Evolutionary conservation across 2,888 invertebrate genomes (phyloP).

Genomic region (Drosophila mercatorum): DNA sequence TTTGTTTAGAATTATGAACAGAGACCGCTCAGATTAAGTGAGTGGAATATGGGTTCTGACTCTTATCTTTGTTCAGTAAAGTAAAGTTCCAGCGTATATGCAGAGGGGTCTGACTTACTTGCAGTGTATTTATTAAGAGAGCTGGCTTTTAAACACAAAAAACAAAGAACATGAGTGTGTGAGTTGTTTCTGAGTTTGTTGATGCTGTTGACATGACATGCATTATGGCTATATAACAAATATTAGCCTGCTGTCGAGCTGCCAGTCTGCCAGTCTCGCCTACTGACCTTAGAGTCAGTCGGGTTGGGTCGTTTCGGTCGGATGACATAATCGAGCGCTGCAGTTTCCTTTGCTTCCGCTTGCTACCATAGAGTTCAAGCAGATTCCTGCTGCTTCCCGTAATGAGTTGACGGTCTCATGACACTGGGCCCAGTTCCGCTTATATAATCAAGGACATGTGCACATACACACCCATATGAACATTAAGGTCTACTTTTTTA

Average conservation of each 20-base stretch:
- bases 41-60: too few species aligned
- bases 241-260: slow-evolving; percentile 20
- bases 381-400: slow-evolving; percentile 51
- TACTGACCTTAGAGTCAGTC: not conserved
- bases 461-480: not conserved
- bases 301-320: not conserved
- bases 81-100: not conserved
- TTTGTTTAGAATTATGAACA: too few species aligned
- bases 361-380: slow-evolving; percentile 23
- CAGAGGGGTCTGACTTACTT: not conserved
- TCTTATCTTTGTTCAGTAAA: too few species aligned
- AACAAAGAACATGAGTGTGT: slow-evolving; percentile 24
- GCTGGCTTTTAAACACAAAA: slow-evolving; percentile 10
- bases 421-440: slow-evolving; percentile 43
- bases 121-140: slow-evolving; percentile 11
- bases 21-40: too few species aligned
- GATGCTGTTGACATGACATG: slow-evolving; percentile 74
- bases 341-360: slow-evolving; percentile 73
- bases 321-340: slow-evolving; percentile 76
- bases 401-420: slow-evolving; percentile 53
- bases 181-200: slow-evolving; percentile 9
- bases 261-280: not conserved
- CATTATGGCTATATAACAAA: slow-evolving; percentile 69
- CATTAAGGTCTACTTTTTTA: slow-evolving; percentile 14
- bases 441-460: slow-evolving; percentile 21